Evolutionary conservation across 2,113 vertebrate species (phyloP), one percentile per base, ranked within the genome.

Genomic region (Cichladusa arquata): DNA sequence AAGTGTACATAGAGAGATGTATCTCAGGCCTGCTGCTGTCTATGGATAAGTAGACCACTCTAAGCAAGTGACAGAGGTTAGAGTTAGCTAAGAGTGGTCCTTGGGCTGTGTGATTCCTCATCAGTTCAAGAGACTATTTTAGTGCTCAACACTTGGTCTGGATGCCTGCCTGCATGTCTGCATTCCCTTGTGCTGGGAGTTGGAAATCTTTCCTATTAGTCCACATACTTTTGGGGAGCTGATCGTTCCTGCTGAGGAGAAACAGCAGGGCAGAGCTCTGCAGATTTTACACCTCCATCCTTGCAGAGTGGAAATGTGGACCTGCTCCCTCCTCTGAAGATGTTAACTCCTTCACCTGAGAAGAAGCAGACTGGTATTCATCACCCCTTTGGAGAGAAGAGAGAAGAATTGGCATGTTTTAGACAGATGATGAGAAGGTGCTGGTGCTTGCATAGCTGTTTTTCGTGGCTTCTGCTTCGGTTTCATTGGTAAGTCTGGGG

Each of bases 251-350:
- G 1, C 26, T 40, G 40, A 38, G 88, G 54, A 62, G 67, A 76
- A 9, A 7, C 7, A 1, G 53, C 0, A 3, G n/a, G n/a, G 14
- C 56, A 79, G 66, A 80, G 61, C 53, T 80, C 8, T 1, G 36
- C 16, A 64, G 48, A 31, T 60, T 34, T 87, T 69, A 60, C 19
- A 76, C 44, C 64, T 72, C 33, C 51, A 17, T 62, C 34, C 50
- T 67, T 10, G 25, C 25, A 29, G 29, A 36, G 50, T 69, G 50
- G 34, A 73, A 67, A 44, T 11, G 10, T 20, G 54, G 26, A 70
- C 29, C 19, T 50, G 1, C 25, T 67, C 33, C 31, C 36, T 56
- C 7, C 65, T 78, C 34, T 24, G 69, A 83, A 51, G 38, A 31
- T 6, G 3, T 42, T 50, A 51, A 29, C 20, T 83, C 33, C 33